Evolutionary conservation across 2,113 vertebrate species (phyloP), one percentile per base, ranked within the genome.

Genomic region (Callithrix jacchus): DNA sequence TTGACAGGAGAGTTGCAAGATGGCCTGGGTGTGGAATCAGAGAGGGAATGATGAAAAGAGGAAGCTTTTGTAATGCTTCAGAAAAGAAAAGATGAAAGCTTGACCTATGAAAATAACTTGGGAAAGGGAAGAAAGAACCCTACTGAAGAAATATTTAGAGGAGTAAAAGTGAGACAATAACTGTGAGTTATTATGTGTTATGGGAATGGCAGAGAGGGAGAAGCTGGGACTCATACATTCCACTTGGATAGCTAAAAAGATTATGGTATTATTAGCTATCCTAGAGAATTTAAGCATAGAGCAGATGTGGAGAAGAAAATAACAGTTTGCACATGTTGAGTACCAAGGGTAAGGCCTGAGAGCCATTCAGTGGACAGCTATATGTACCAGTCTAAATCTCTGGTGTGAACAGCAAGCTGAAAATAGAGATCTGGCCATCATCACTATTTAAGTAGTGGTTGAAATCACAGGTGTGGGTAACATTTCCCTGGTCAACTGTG

Each of bases 401-500:
- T 13, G 40, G 30, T 82, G 20, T 87, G 70, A 92, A 58, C 17
- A 79, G 52, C 64, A 68, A 97, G 23, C 74, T 58, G 49, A 81
- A 89, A 94, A 94, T 83, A 87, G 83, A 94, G 32, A 84, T 92
- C 64, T 52, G 3, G 45, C 37, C 45, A 87, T 66, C 54, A 20
- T 92, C 42, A 45, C 49, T 12, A 47, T 81, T n/a, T n/a, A 64
- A 45, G 17, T 77, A 64, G 21, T 87, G 61, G 66, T 64, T 86
- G 32, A 94, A 95, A 92, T 71, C 58, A 73, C 35, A 95, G 73
- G 45, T 86, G 58, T 81, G 18, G 37, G n/a, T 83, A 40, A 92
- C 74, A 74, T 71, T 94, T 77, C 61, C 70, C 74, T 87, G 35
- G 76, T 58, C 86, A 40, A 82, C 11, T 77, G 7, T 92, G 66